Base-by-base conservation (phyloP, 92 coral and sea anemone species). In the Nematostella vectensis region DNA sequence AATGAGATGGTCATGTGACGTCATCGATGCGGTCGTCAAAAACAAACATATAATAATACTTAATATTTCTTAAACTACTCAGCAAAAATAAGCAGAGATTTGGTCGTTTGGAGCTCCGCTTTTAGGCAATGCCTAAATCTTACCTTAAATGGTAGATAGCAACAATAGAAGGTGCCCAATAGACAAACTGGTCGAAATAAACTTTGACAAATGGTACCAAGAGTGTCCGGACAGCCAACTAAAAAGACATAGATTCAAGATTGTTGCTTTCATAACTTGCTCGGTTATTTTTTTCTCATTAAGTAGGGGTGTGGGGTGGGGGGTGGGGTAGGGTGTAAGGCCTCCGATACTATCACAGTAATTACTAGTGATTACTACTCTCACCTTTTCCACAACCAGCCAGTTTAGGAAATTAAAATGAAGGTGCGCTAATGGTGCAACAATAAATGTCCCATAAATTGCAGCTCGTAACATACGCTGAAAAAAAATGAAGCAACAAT, bases 371-470 rank as follows among this genome's bases (percentile, higher is more conserved):
- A n/a, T n/a, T n/a, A n/a, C n/a, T n/a, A n/a, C n/a, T n/a, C n/a
- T n/a, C n/a, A n/a, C n/a, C 69, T 74, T 80, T 12, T 25, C 54
- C 1, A 80, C 88, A 20, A 75, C 74, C 4, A 80, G 64, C 88
- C 88, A 80, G 19, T 80, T 77, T 28, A 80, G 60, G 37, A 80
- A 80, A 33, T 64, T 50, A 48, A 80, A 80, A 47, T 80, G 88
- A 18, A 57, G 58, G 47, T 80, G 88, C 31, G 78, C 74, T 11
- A 80, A 63, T 2, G 88, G 88, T 3, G 69, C 82, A 48, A 59
- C 39, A 3, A 72, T 25, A 10, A 45, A 0, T 3, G 63, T 37
- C 16, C 88, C 88, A 67, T 61, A 80, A 11, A 80, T 51, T 1
- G 49, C 18, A n/a, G 78, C 82, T 52, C 88, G 59, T 23, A 74